These are phyloP conservation scores for Dascyllus trimaculatus DNA, from an alignment of 2,113 vertebrate species.

Conservation along the genomic window DNA sequence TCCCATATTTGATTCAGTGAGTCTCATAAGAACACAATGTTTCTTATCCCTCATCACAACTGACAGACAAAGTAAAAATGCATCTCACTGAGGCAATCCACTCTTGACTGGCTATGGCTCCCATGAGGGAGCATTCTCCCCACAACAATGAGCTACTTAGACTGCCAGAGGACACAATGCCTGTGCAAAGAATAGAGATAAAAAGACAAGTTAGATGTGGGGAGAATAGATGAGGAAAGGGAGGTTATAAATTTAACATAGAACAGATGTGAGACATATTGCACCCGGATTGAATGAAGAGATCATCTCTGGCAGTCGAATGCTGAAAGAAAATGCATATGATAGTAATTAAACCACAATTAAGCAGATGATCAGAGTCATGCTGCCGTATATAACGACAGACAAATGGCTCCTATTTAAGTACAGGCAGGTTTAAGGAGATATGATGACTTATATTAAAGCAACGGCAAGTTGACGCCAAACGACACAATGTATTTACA, in stretches of 20 bases:
- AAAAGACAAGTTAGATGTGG: conserved; percentile 61
- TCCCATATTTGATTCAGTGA: conserved; percentile 58
- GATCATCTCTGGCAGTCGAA: conserved; percentile 29
- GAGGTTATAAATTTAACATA: conserved; percentile 60
- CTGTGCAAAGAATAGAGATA: conserved; percentile 70
- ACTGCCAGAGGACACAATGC: conserved; percentile 74
- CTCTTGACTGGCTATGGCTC: conserved; percentile 70
- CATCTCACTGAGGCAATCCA: conserved; percentile 70
- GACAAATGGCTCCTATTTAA: conserved; percentile 8
- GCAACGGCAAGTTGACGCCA: not conserved
- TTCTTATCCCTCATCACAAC: conserved; percentile 70
- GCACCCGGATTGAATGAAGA: conserved; percentile 27
- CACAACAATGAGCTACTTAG: conserved; percentile 80
- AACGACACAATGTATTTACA: no score
- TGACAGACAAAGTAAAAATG: conserved; percentile 73
- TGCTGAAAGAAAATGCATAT: conserved; percentile 34
- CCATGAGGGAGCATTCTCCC: conserved; percentile 61
- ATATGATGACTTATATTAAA: conserved; percentile 5
- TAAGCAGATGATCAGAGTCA: conserved; percentile 15
- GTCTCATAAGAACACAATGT: conserved; percentile 62
- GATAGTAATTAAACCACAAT: conserved; percentile 12
- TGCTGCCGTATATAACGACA: conserved; percentile 1
- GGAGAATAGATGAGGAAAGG: conserved; percentile 38
- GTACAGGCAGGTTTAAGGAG: not conserved
- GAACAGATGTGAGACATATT: conserved; percentile 60